Percentiles rank a stretch among this genome's conserved stretches.
These are phyloP conservation scores for Nerophis ophidion DNA, from an alignment of 2,113 vertebrate species.

Conservation along the genomic window DNA sequence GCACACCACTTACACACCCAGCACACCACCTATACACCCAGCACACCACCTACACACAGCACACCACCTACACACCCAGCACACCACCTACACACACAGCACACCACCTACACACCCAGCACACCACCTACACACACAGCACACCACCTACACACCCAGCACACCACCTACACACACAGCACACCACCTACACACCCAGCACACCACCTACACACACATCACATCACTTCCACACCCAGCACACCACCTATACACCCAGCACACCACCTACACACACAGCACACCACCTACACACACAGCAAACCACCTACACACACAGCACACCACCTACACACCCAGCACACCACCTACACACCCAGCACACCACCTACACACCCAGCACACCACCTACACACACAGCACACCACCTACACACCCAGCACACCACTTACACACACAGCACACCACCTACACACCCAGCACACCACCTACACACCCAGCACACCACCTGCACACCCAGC, in stretches of 20 bases:
- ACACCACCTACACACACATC: conserved; percentile 54
- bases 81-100: conserved; percentile 65
- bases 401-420: no score
- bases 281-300: conserved; percentile 65
- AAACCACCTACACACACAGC: no score
- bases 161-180: conserved; percentile 65
- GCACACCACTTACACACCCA: conserved; percentile 65
- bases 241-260: conserved; percentile 65
- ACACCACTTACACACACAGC: conserved; percentile 65
- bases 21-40: no score
- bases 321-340: conserved; percentile 65
- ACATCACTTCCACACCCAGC: no score
- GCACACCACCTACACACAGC: conserved; percentile 65
- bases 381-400: conserved; percentile 54
- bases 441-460: no score
- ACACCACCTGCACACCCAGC: no score
- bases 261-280: no score
- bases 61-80: no score
- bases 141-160: no score
- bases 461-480: conserved; percentile 65
- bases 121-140: conserved; percentile 65
- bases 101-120: no score
- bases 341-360: no score
- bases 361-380: conserved; percentile 65
- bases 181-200: conserved; percentile 54